Evolutionary conservation across 2,888 invertebrate genomes (phyloP).

Genomic region (Melipona beecheii): DNA sequence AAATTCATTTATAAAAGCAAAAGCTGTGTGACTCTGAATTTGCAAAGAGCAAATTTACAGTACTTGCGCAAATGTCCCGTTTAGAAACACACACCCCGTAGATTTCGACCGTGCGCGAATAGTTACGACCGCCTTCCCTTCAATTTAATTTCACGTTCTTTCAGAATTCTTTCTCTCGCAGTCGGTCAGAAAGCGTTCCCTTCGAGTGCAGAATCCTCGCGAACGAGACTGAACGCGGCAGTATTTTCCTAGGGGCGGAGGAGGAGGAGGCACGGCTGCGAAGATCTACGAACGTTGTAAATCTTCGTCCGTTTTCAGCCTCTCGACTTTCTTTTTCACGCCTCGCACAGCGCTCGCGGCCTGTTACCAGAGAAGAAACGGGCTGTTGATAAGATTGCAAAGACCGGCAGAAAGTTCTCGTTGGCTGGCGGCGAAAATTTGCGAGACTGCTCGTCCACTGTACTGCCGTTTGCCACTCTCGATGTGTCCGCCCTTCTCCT

Average conservation of each 20-base stretch:
- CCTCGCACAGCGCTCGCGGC: conserved; percentile 7
- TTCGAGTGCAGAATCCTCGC: conserved; percentile 42
- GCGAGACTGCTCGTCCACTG: conserved; percentile 12
- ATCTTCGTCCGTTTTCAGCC: conserved; percentile 58
- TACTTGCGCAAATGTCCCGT: too few species aligned
- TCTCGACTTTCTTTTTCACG: conserved; percentile 40
- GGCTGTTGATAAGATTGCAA: conserved; percentile 53
- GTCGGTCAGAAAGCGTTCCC: too few species aligned
- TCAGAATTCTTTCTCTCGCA: too few species aligned
- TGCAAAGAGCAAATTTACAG: too few species aligned
- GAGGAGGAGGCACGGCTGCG: conserved; percentile 5
- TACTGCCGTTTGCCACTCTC: neutral
- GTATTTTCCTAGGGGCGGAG: conserved; percentile 26
- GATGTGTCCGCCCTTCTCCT: neutral
- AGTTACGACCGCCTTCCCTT: too few species aligned
- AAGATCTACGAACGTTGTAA: conserved; percentile 61
- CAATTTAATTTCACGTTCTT: too few species aligned
- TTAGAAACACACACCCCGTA: too few species aligned
- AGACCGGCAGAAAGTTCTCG: conserved; percentile 11
- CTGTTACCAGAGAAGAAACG: conserved; percentile 30
- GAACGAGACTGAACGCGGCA: conserved; percentile 39
- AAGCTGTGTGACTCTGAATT: too few species aligned
- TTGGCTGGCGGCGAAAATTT: conserved; percentile 27
- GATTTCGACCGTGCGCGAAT: too few species aligned
- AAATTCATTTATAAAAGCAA: too few species aligned